Percentiles rank a stretch among this genome's conserved stretches.
phyloP scores from a whole-genome alignment of 2,888 invertebrate genomes.

The Meiosimyza decipiens region DNA sequence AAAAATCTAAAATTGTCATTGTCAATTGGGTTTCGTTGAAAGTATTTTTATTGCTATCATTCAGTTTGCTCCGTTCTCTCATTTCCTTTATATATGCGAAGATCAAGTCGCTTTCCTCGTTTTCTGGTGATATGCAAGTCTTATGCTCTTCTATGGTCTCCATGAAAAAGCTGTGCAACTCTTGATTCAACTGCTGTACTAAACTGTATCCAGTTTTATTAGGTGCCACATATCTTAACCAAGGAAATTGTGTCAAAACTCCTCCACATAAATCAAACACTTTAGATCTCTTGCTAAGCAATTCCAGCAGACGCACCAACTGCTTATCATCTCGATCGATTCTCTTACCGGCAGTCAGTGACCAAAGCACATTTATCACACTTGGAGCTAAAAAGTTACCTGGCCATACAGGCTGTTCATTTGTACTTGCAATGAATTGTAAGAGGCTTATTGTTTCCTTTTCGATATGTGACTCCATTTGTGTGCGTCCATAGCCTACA shows the following conservation, averaged over 20 bases:
- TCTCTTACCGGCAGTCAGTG: constrained; percentile 69
- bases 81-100: constrained; percentile 74
- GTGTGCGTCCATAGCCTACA: constrained; percentile 71
- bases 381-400: constrained; percentile 69
- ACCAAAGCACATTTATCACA: constrained; percentile 76
- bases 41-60: constrained; percentile 49
- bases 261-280: constrained; percentile 73
- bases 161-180: constrained; percentile 70
- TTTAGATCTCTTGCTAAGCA: constrained; percentile 68
- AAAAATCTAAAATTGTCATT: constrained; percentile 75
- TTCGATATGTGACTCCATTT: constrained; percentile 70
- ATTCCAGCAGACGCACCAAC: constrained; percentile 66
- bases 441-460: constrained; percentile 69
- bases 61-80: constrained; percentile 54
- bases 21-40: constrained; percentile 73
- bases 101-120: constrained; percentile 71
- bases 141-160: constrained; percentile 72
- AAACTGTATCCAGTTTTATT: constrained; percentile 73
- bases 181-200: constrained; percentile 69
- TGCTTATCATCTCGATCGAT: constrained; percentile 67
- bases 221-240: constrained; percentile 73
- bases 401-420: constrained; percentile 57
- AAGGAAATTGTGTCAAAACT: constrained; percentile 72
- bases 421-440: constrained; percentile 51
- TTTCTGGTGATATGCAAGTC: constrained; percentile 65